Conservation (phyloP, 1,140 invertebrate species). For the Macrobrachium rosenbergii region DNA sequence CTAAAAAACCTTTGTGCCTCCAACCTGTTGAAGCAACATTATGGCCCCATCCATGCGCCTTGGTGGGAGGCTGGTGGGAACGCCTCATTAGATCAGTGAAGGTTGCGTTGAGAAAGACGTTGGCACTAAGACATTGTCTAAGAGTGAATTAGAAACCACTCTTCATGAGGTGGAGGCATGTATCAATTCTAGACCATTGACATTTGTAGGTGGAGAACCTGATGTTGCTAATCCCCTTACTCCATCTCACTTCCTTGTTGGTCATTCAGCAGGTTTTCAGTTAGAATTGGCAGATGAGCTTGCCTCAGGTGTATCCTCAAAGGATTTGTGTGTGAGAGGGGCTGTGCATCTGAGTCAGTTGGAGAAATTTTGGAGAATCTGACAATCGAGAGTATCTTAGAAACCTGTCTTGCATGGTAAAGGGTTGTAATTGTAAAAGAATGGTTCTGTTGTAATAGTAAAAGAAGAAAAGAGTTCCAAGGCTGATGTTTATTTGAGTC, state of each 20-base stretch:
- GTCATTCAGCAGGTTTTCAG: not conserved
- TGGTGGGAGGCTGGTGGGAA: slow-evolving; percentile 8
- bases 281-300: too few relatives aligned
- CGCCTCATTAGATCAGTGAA: not conserved
- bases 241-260: not conserved
- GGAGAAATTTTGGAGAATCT: too few relatives aligned
- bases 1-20: too few relatives aligned
- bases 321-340: too few relatives aligned
- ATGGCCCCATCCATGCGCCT: not conserved
- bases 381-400: too few relatives aligned
- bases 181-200: not conserved
- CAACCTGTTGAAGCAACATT: not conserved
- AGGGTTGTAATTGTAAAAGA: too few relatives aligned
- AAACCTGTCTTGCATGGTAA: too few relatives aligned
- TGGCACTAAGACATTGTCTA: not conserved
- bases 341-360: too few relatives aligned
- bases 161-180: not conserved
- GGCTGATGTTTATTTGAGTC: too few relatives aligned
- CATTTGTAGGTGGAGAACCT: not conserved
- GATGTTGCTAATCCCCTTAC: not conserved
- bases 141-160: not conserved
- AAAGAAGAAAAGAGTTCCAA: too few relatives aligned
- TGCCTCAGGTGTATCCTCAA: too few relatives aligned
- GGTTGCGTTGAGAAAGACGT: not conserved
- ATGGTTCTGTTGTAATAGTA: too few relatives aligned